Evolutionary conservation across 2,888 invertebrate species (phyloP).

Genomic region (Branchinecta sandiegonensis): DNA sequence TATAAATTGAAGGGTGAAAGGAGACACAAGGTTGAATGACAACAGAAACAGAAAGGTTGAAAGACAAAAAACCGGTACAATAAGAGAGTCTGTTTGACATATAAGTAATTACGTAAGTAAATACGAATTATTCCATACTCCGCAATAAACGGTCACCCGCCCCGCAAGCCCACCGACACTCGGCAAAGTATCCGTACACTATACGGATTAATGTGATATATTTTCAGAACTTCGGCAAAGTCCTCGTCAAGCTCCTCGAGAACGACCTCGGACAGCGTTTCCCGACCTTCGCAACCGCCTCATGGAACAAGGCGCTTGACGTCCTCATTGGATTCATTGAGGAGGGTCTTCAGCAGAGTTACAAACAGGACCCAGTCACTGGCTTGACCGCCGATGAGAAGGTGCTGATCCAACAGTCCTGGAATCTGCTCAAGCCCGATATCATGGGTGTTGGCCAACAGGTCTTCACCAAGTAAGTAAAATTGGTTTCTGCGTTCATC

Average conservation of each 20-base stretch:
- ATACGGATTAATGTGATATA: background rate
- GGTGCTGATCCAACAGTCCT: background rate
- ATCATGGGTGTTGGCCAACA: conserved; percentile 3
- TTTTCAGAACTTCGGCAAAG: conserved; percentile 3
- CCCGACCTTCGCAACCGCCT: background rate
- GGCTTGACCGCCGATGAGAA: conserved; percentile 6
- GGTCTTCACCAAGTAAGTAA: background rate
- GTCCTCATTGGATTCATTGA: conserved; percentile 8
- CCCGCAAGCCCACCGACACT: too few species aligned
- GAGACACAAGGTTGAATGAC: too few species aligned
- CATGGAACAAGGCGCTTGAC: conserved; percentile 5
- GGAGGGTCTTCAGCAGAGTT: conserved; percentile 4
- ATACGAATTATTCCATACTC: too few species aligned
- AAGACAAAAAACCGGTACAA: too few species aligned
- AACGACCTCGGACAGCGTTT: conserved; percentile 12
- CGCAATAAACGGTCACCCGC: too few species aligned
- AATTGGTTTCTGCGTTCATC: too few species aligned
- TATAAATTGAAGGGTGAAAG: too few species aligned
- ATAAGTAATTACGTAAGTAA: too few species aligned
- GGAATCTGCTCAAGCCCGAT: background rate
- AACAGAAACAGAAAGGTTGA: too few species aligned
- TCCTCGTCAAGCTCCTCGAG: conserved; percentile 8
- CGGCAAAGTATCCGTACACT: too few species aligned
- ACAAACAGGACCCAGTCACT: conserved; percentile 9
- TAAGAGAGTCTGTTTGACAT: too few species aligned